phyloP scores from a whole-genome alignment of 2,113 vertebrate species.

The Cryptotis parvus region DNA sequence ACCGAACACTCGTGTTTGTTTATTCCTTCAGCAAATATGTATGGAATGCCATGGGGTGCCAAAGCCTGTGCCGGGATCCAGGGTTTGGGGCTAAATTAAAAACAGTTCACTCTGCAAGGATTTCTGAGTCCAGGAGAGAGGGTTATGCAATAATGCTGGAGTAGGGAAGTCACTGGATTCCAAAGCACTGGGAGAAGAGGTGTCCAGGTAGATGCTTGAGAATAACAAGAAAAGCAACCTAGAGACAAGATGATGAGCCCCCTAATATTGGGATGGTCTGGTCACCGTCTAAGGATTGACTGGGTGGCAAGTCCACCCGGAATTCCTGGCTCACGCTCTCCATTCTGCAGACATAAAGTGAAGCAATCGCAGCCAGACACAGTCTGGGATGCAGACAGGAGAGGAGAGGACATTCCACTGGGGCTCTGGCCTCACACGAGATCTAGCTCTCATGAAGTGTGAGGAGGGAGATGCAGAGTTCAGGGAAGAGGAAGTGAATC shows the following conservation, averaged over 20 bases:
- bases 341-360: not conserved
- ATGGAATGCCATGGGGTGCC: not conserved
- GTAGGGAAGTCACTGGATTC: not conserved
- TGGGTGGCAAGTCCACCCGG: not conserved
- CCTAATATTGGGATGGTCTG: not conserved
- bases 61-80: not conserved
- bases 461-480: accelerated
- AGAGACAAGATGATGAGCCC: accelerated
- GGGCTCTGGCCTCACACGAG: not conserved
- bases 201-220: not conserved
- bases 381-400: not conserved
- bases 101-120: not conserved
- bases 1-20: not conserved
- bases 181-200: not conserved
- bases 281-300: not conserved
- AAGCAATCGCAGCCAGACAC: not conserved
- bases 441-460: too few relatives aligned
- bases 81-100: constrained; percentile 1
- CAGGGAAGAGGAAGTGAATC: not conserved
- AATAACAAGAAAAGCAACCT: not conserved
- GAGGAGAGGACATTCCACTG: not conserved
- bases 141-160: not conserved
- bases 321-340: not conserved
- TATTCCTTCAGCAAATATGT: constrained; percentile 40
- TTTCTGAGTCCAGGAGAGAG: not conserved